Conservation (phyloP, 2,113 vertebrate genomes). For the Menura novaehollandiae region DNA sequence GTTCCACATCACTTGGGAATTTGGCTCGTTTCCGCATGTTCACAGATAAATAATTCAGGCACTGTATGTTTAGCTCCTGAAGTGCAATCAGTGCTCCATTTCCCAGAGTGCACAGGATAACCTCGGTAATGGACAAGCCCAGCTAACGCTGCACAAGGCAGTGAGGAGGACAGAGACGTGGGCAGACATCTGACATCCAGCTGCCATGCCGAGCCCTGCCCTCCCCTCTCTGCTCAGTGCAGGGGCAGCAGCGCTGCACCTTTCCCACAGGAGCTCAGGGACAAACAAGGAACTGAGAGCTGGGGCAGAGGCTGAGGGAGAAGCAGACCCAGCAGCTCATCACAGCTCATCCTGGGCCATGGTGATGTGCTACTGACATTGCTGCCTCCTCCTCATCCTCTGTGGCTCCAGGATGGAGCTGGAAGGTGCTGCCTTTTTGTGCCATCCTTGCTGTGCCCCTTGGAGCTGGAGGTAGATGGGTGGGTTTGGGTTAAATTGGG, state of each 20-base stretch:
- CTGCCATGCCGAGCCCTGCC: rapidly evolving
- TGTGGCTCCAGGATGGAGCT: background rate
- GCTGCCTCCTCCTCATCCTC: background rate
- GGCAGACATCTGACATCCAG: background rate
- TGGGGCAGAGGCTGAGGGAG: background rate
- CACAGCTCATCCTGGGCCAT: background rate
- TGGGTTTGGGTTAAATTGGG: background rate
- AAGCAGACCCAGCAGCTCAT: background rate
- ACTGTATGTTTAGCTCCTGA: background rate
- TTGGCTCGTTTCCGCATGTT: background rate
- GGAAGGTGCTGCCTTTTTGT: background rate
- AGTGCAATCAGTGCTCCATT: background rate
- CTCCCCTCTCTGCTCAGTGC: rapidly evolving
- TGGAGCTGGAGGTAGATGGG: background rate
- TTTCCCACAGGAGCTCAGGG: background rate
- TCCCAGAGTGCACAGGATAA: background rate
- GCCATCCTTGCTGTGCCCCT: background rate
- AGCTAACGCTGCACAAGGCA: rapidly evolving
- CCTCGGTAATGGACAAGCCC: background rate
- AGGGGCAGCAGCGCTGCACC: background rate
- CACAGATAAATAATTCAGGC: conserved; percentile 47
- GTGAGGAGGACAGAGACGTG: rapidly evolving
- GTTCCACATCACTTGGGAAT: background rate
- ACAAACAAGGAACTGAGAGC: background rate
- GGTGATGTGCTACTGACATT: rapidly evolving